A percentile compares a stretch with the other conserved stretches of the same genome.
Conservation (phyloP, 2,888 invertebrate species). For the Acleris cristana region DNA sequence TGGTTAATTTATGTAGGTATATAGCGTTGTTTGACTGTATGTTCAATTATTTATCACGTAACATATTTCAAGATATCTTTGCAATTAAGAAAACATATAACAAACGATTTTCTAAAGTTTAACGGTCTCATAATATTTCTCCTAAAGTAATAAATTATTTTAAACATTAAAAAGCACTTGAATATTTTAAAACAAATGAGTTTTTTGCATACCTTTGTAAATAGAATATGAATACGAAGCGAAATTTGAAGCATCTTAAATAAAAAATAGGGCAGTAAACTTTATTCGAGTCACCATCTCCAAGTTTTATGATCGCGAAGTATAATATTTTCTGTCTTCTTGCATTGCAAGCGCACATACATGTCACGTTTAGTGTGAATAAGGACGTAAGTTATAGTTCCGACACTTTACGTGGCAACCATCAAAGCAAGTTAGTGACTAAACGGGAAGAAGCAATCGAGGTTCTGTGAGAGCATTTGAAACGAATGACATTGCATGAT, state of each 20-base stretch:
- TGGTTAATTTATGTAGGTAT: background rate
- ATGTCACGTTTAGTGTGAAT: slow-evolving; percentile 28
- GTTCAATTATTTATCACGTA: too few species aligned
- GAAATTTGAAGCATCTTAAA: slow-evolving; percentile 12
- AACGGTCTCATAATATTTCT: too few species aligned
- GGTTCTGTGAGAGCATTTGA: slow-evolving; percentile 19
- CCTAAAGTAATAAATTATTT: background rate
- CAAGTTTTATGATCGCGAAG: slow-evolving; percentile 31
- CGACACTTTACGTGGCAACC: slow-evolving; percentile 35
- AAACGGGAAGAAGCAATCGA: slow-evolving; percentile 9
- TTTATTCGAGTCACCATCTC: slow-evolving; percentile 29
- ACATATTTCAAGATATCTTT: too few species aligned
- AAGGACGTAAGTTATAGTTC: slow-evolving; percentile 34
- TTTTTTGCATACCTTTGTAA: background rate
- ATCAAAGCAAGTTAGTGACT: slow-evolving; percentile 31
- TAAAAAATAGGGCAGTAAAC: slow-evolving; percentile 34
- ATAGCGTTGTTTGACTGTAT: too few species aligned
- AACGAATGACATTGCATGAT: slow-evolving; percentile 9
- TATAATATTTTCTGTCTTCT: slow-evolving; percentile 36
- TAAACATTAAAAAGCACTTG: background rate
- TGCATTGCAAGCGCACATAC: slow-evolving; percentile 28
- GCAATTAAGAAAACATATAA: too few species aligned
- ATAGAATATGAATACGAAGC: slow-evolving; percentile 8
- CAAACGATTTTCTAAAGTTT: too few species aligned
- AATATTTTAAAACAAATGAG: background rate